Percentiles rank a stretch among this genome's conserved stretches.
Conservation (phyloP, 2,113 vertebrate genomes). For the Semnornis frantzii region DNA sequence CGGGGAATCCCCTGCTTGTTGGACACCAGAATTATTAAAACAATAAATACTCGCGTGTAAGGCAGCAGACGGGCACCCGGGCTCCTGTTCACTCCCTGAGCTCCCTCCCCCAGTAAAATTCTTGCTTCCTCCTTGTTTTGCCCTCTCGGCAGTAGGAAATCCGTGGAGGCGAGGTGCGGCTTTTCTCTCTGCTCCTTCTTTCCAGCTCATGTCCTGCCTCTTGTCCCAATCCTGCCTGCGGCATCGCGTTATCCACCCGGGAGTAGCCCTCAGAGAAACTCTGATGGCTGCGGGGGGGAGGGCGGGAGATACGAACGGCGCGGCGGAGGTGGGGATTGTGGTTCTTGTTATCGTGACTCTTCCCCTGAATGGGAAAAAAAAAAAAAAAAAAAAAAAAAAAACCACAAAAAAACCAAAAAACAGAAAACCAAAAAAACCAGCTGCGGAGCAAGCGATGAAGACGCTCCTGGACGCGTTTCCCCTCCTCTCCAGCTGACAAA, state of each 20-base stretch:
- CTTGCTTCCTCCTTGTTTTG: not conserved
- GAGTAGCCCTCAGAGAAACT: not conserved
- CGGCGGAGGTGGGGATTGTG: not conserved
- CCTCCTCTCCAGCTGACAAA: not conserved
- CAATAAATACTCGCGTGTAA: constrained; percentile 33
- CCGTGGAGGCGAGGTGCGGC: constrained; percentile 19
- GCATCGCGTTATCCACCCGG: not conserved
- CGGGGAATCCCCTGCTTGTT: not conserved
- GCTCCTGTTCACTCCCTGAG: not conserved
- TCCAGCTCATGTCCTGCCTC: not conserved
- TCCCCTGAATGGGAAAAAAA: not conserved
- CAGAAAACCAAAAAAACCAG: no score
- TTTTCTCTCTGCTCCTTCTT: not conserved
- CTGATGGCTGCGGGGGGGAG: not conserved
- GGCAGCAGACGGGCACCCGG: not conserved
- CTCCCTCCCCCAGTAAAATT: constrained; percentile 13
- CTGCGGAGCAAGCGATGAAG: not conserved
- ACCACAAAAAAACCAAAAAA: no score
- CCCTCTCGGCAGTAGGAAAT: not conserved
- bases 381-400: no score
- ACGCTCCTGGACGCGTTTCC: not conserved
- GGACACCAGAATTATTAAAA: not conserved
- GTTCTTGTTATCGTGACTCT: not conserved
- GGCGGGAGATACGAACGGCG: fast-evolving
- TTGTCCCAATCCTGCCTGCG: not conserved